Evolutionary conservation across 2,797 vertebrate species (phyloP).

Genomic region (Anguilla pacifica): DNA sequence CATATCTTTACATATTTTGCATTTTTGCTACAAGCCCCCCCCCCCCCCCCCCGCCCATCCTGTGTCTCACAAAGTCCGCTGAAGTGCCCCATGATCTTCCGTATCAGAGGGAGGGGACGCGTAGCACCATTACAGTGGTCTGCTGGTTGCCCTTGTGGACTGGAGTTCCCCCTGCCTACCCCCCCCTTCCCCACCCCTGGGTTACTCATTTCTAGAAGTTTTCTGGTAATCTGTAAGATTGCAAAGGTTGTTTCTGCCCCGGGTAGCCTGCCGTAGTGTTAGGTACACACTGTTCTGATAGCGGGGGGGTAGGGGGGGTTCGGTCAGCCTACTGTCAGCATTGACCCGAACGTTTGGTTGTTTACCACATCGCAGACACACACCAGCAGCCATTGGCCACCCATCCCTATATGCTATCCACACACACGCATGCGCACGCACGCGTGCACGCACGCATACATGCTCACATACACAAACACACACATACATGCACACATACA

Average conservation of each 20-base stretch:
- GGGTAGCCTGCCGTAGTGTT: neutral
- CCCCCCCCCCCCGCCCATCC: neutral
- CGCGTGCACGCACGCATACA: too few relatives aligned
- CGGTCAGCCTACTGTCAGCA: neutral
- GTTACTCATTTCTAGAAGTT: neutral
- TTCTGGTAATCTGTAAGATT: neutral
- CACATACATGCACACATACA: too few relatives aligned
- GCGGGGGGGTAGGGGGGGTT: neutral
- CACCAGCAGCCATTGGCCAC: neutral
- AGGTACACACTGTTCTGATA: neutral
- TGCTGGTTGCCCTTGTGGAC: neutral
- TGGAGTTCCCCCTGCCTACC: neutral
- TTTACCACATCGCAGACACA: conserved; percentile 53
- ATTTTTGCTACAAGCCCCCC: neutral
- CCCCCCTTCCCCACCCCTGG: neutral
- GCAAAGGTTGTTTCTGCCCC: neutral
- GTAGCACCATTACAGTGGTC: neutral
- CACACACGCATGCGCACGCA: too few relatives aligned
- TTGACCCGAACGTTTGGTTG: conserved; percentile 46
- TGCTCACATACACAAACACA: too few relatives aligned
- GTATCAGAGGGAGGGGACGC: neutral
- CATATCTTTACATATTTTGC: neutral
- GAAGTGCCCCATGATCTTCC: neutral
- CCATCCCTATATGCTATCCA: too few relatives aligned
- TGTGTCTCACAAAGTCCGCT: neutral